phyloP scores from a whole-genome alignment of 2,888 invertebrate species.

The Ischnus inquisitorius region DNA sequence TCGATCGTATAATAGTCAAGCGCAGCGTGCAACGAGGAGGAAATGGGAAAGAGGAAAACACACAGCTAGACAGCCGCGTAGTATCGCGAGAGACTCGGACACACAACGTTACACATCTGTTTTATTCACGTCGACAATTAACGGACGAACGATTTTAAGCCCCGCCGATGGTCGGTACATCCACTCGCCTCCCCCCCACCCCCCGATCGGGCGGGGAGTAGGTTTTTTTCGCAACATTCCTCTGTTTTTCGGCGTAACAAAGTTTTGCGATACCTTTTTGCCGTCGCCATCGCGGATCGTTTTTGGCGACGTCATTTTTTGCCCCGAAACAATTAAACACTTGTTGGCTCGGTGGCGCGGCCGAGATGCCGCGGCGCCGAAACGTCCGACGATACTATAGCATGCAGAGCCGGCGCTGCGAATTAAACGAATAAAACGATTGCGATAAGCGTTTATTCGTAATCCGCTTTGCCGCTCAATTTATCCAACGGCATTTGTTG shows the following conservation, averaged over 20 bases:
- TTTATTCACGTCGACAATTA: conserved; percentile 67
- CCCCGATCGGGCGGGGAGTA: conserved; percentile 10
- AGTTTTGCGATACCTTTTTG: neutral
- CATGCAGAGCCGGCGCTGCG: neutral
- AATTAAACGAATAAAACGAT: conserved; percentile 2
- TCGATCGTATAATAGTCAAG: conserved; percentile 44
- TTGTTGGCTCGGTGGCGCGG: neutral
- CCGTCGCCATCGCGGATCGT: neutral
- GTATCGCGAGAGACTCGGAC: neutral
- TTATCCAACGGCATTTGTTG: no score
- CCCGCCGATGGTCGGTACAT: conserved; percentile 22
- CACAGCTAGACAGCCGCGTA: neutral
- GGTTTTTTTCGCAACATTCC: neutral
- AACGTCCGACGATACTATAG: neutral
- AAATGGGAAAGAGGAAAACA: conserved; percentile 22
- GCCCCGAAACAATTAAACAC: neutral
- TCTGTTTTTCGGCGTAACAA: neutral
- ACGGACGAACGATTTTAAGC: conserved; percentile 67
- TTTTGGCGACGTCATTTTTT: neutral
- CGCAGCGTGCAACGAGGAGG: conserved; percentile 10
- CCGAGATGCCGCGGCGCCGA: neutral
- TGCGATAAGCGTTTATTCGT: conserved; percentile 10
- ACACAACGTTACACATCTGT: conserved; percentile 58
- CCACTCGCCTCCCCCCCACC: neutral
- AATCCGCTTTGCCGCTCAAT: neutral